Base-by-base conservation (phyloP, 2,113 vertebrate genomes). In the Enhydra lutris region DNA sequence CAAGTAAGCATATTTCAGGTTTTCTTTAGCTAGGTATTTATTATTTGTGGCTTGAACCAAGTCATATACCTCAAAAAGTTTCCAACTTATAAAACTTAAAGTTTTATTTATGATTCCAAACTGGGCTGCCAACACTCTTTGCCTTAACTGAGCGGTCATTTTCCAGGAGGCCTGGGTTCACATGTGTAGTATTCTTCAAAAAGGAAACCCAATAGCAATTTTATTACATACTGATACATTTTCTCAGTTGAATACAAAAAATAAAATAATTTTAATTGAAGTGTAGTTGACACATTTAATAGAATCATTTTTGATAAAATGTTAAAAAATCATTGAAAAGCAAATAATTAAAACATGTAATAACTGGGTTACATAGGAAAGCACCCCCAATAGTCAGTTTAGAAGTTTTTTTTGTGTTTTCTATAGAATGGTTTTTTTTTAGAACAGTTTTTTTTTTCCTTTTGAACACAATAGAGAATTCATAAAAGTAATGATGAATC, bases 71-170 rank as follows among this genome's bases (percentile, higher is more conserved):
- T 98, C 92, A 95, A 98, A 97, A 98, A 98, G 87, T 85, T 95
- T 98, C 98, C 93, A 96, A 98, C 97, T 97, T 98, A 98, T 73
- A 59, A 97, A 99, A 98, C 98, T 98, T 98, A 99, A 98, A 98
- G 98, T 99, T 97, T 98, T 98, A 98, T 98, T 98, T 98, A 98
- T 98, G 95, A 98, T 98, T 96, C 98, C 96, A 97, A 98, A 98
- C 97, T 21, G 0, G n/a, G 57, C 78, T 92, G 83, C 8, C 67
- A 94, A 95, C 80, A 95, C 92, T 97, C 95, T 97, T 99, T 99
- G 99, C 94, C 98, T 98, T 97, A 98, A 97, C 65, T 97, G 93
- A 98, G 91, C 91, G 97, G 76, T 91, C 91, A 82, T 97, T 96
- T 92, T 82, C 2, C 42, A 90, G 97, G 95, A 97, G 63, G 74